Evolutionary conservation across 1,140 invertebrate genomes (phyloP).

Genomic region (Psilanteris sp.): DNA sequence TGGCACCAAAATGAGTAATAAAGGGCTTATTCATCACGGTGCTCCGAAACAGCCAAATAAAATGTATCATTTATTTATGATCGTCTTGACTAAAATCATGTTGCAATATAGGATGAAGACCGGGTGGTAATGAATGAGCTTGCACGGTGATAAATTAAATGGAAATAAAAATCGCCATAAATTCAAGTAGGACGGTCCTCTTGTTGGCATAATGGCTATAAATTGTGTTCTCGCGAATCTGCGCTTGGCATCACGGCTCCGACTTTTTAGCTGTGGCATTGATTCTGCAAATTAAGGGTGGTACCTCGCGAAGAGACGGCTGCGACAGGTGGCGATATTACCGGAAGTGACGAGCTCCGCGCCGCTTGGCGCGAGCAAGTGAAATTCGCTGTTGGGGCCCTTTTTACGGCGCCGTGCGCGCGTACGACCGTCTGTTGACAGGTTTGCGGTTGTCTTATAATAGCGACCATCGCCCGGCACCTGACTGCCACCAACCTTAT

Average conservation of each 20-base stretch:
- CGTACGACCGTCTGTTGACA: conserved; percentile 70
- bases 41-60: conserved; percentile 33
- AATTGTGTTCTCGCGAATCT: conserved; percentile 53
- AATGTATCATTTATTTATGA: conserved; percentile 57
- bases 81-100: conserved; percentile 48
- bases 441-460: conserved; percentile 78
- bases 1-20: conserved; percentile 46
- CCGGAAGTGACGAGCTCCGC: conserved; percentile 54
- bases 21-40: conserved; percentile 45
- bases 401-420: conserved; percentile 47
- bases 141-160: conserved; percentile 41
- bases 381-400: conserved; percentile 64
- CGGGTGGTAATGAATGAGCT: conserved; percentile 53
- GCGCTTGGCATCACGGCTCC: conserved; percentile 38
- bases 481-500: conserved; percentile 55
- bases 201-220: conserved; percentile 62
- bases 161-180: conserved; percentile 56
- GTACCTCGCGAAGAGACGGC: conserved; percentile 40
- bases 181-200: conserved; percentile 52
- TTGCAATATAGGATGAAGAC: conserved; percentile 40
- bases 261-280: conserved; percentile 47
- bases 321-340: conserved; percentile 62
- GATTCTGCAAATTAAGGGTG: conserved; percentile 56
- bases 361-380: conserved; percentile 33
- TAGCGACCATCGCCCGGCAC: conserved; percentile 69